Conservation (phyloP, 2,113 vertebrate genomes). For the Coptodon bakossiorum region DNA sequence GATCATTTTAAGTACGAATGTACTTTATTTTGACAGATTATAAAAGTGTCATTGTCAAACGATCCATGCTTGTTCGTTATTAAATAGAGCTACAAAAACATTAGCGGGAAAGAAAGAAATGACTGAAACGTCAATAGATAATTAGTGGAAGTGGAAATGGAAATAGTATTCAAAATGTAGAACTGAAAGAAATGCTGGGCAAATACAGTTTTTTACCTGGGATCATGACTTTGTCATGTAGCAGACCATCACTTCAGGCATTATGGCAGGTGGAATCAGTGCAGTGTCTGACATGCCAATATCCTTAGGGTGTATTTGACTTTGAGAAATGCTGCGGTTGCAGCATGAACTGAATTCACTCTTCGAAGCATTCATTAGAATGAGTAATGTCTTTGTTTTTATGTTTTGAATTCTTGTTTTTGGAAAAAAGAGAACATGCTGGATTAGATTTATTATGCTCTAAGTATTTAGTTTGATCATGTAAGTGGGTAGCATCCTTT, state of each 20-base stretch:
- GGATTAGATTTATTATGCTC: background rate
- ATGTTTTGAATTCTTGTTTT: background rate
- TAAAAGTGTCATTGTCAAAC: conserved; percentile 1
- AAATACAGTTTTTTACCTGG: background rate
- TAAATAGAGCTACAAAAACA: background rate
- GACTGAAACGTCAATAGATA: background rate
- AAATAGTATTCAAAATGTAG: background rate
- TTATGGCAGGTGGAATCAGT: background rate
- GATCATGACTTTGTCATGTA: background rate
- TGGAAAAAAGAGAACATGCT: background rate
- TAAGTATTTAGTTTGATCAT: background rate
- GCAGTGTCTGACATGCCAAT: background rate
- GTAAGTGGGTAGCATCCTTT: background rate
- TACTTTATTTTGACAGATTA: conserved; percentile 24
- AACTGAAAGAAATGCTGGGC: rapidly evolving
- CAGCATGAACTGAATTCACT: background rate
- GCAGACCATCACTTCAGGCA: background rate
- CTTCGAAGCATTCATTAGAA: background rate
- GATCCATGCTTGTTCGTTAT: background rate
- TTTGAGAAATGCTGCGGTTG: background rate
- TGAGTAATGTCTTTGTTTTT: background rate
- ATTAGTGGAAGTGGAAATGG: background rate
- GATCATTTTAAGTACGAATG: background rate
- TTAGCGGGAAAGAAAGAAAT: rapidly evolving
- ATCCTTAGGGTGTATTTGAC: background rate